Evolutionary conservation across 92 coral and sea anemone genomes (phyloP).

Genomic region (Phenganax marumi): DNA sequence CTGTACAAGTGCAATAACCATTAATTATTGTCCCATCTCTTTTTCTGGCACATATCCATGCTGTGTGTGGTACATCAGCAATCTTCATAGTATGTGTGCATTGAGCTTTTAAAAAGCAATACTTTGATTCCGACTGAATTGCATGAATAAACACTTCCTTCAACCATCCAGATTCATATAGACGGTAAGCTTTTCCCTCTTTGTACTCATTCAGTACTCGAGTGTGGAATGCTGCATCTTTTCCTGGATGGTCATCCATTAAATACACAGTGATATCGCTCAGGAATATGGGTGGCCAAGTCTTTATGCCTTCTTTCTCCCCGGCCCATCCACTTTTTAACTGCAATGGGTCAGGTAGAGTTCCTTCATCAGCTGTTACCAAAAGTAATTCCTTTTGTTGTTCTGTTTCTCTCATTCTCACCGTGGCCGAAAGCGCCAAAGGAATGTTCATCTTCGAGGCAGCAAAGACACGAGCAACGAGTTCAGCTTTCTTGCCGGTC

Average conservation of each 20-base stretch:
- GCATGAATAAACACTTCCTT: slow-evolving; percentile 48
- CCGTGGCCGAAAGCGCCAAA: slow-evolving; percentile 42
- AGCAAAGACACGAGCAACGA: slow-evolving; percentile 63
- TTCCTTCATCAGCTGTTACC: background rate
- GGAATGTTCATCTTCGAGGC: slow-evolving; percentile 58
- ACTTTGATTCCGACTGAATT: slow-evolving; percentile 47
- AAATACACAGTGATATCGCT: background rate
- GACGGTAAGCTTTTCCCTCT: slow-evolving; percentile 58
- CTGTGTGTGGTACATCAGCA: background rate
- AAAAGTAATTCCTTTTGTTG: slow-evolving; percentile 22
- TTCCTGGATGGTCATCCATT: background rate
- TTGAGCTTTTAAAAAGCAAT: slow-evolving; percentile 19
- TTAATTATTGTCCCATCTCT: background rate
- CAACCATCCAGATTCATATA: slow-evolving; percentile 58
- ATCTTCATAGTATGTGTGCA: slow-evolving; percentile 1
- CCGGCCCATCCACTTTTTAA: slow-evolving; percentile 29
- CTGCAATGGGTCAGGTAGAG: slow-evolving; percentile 44
- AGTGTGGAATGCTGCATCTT: slow-evolving; percentile 10
- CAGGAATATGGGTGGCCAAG: slow-evolving; percentile 2
- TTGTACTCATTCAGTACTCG: slow-evolving; percentile 59
- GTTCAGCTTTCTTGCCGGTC: slow-evolving; percentile 52
- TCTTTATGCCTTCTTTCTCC: slow-evolving; percentile 38
- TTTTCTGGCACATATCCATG: background rate
- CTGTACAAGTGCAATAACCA: slow-evolving; percentile 61
- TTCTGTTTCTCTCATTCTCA: slow-evolving; percentile 15